Base-by-base conservation (phyloP, 2,797 vertebrate species). In the Lerista edwardsae region DNA sequence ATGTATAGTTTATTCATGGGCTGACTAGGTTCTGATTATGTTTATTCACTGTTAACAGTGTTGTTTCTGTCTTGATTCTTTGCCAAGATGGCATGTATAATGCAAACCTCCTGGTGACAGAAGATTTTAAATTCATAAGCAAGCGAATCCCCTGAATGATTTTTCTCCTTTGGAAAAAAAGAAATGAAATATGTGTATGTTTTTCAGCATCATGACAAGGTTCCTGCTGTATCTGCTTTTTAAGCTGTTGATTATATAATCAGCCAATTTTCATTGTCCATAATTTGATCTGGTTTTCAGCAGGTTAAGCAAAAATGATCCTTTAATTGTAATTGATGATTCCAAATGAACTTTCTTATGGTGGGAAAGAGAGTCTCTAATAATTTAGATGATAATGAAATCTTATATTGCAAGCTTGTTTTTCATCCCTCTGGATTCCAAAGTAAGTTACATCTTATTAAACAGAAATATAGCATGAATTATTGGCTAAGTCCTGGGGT, bases 41-140 rank as follows among this genome's bases (percentile, higher is more conserved):
- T 1, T 79, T 88, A 69, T 62, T 87, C 87, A 68, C 65, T 92
- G 91, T 90, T 87, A 88, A 90, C 88, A 87, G 36, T 4, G 36
- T 78, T 79, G 71, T 67, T 41, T 91, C 44, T 79, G 87, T 89
- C 72, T 83, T 81, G 68, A 82, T 17, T 86, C 74, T 67, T 67
- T 87, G 75, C 55, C 71, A 89, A 87, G 79, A 36, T 39, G 74
- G 69, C 31, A 69, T 84, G 27, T 85, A 75, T 83, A 92, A 90
- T 36, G 72, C 21, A 85, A 91, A 84, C 1, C 3, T 88, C 41
- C n/a, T 64, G 77, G 75, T 51, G 41, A 77, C 57, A 65, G 15
- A 80, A 92, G 29, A 75, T 65, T 92, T 72, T 75, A 79, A 86
- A 64, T 2, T 67, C 72, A 86, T 79, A 87, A 41, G 25, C 80